Evolutionary conservation across 2,113 vertebrate genomes (phyloP).

Genomic region (Clarias magur): DNA sequence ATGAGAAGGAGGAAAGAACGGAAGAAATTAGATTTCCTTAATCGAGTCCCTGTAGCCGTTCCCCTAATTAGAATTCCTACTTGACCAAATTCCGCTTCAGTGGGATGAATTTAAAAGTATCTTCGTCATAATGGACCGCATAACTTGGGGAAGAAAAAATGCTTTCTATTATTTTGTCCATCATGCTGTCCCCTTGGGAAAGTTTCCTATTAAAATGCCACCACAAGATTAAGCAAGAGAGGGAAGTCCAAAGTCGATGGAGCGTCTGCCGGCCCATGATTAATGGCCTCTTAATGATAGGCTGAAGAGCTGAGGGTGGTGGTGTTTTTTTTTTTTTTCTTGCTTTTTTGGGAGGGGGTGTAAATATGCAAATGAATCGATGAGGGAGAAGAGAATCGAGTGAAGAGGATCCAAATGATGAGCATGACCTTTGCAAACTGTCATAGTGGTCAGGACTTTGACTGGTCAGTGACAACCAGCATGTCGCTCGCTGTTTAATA

Average conservation of each 20-base stretch:
- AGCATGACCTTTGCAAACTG: slow-evolving; percentile 56
- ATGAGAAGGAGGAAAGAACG: not conserved
- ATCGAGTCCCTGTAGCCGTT: not conserved
- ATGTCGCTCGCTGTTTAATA: not conserved
- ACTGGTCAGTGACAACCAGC: not conserved
- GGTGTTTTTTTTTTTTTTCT: not conserved
- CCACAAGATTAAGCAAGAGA: slow-evolving; percentile 7
- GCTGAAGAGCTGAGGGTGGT: slow-evolving; percentile 1
- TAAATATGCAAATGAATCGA: slow-evolving; percentile 43
- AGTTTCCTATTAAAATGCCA: not conserved
- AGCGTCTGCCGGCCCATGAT: slow-evolving; percentile 45
- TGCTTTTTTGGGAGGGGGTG: not conserved
- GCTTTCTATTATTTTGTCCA: slow-evolving; percentile 2
- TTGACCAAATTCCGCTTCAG: not conserved
- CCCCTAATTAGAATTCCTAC: not conserved
- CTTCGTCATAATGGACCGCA: not conserved
- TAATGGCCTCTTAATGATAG: slow-evolving; percentile 49
- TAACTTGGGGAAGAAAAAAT: not conserved
- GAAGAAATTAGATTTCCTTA: not conserved
- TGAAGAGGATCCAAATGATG: slow-evolving; percentile 43
- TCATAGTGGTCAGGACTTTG: slow-evolving; percentile 29
- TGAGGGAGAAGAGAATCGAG: slow-evolving; percentile 7
- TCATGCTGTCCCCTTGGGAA: not conserved
- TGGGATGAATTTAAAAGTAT: not conserved
- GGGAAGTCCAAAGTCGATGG: slow-evolving; percentile 12